These are phyloP conservation scores for Peucedramus taeniatus DNA, from an alignment of 2,113 vertebrate genomes.

Conservation along the genomic window DNA sequence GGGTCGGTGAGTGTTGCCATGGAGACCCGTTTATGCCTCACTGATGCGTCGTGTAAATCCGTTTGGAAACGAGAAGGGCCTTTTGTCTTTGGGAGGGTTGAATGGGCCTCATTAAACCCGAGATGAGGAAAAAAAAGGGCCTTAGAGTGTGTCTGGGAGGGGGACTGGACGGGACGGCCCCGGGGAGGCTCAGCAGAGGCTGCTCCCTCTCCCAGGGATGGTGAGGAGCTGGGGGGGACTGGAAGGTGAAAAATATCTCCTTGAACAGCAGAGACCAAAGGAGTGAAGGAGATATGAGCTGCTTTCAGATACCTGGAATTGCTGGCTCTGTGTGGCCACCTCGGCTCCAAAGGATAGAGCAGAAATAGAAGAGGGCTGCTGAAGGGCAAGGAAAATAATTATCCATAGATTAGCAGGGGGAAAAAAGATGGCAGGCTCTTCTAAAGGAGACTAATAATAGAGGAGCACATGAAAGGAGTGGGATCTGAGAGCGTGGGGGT, in stretches of 20 bases:
- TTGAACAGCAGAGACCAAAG: not conserved
- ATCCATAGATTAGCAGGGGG: not conserved
- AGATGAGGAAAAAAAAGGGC: constrained; percentile 63
- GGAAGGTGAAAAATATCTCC: not conserved
- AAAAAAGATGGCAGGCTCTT: constrained; percentile 6
- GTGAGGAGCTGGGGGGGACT: not conserved
- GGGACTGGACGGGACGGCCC: accelerated
- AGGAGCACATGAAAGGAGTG: constrained; percentile 26
- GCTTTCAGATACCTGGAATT: not conserved
- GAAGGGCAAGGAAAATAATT: constrained; percentile 51
- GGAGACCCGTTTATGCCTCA: constrained; percentile 84
- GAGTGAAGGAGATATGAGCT: not conserved
- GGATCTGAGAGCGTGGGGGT: not conserved
- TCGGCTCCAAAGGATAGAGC: not conserved
- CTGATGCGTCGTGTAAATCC: constrained; percentile 88
- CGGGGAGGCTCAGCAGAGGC: not conserved
- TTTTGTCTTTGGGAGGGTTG: constrained; percentile 76
- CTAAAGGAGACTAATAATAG: constrained; percentile 40
- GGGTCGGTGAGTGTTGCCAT: constrained; percentile 73
- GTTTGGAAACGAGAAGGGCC: constrained; percentile 82
- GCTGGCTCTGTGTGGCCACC: not conserved
- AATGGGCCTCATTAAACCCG: constrained; percentile 72
- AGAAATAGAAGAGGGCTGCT: constrained; percentile 47
- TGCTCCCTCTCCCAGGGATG: not conserved
- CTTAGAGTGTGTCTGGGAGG: constrained; percentile 45